Evolutionary conservation across 2,113 vertebrate species (phyloP).

Genomic region (Sisor rabdophorus): DNA sequence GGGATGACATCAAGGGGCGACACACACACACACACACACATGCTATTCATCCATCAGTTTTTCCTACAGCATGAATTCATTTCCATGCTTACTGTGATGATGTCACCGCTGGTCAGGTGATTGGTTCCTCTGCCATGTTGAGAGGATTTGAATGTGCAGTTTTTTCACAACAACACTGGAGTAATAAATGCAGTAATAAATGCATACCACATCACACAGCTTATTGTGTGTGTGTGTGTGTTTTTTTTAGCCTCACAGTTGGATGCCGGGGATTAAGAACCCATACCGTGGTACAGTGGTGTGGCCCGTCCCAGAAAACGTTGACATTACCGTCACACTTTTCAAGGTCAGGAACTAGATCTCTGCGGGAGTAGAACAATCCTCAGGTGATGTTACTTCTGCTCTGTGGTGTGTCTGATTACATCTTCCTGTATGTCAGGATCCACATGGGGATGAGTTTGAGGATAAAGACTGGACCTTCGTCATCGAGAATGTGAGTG

Average conservation of each 20-base stretch:
- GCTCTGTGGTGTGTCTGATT: neutral
- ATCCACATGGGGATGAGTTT: conserved; percentile 79
- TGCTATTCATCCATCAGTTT: neutral
- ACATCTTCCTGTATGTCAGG: conserved; percentile 59
- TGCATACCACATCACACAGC: too few relatives aligned
- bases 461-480: conserved; percentile 92
- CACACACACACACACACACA: neutral
- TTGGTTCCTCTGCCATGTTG: neutral
- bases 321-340: conserved; percentile 85
- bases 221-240: neutral
- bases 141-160: neutral
- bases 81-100: neutral
- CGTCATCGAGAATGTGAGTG: conserved; percentile 60
- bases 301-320: conserved; percentile 88
- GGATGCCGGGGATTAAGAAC: conserved; percentile 89
- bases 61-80: neutral
- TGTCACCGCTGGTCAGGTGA: neutral
- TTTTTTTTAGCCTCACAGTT: conserved; percentile 70
- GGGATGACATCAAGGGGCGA: neutral
- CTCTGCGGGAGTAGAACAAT: too few relatives aligned
- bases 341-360: conserved; percentile 75
- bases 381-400: neutral
- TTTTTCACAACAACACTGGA: neutral
- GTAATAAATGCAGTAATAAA: neutral
- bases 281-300: conserved; percentile 84